phyloP scores from a whole-genome alignment of 2,888 invertebrate genomes.

The Parascotia fuliginaria region DNA sequence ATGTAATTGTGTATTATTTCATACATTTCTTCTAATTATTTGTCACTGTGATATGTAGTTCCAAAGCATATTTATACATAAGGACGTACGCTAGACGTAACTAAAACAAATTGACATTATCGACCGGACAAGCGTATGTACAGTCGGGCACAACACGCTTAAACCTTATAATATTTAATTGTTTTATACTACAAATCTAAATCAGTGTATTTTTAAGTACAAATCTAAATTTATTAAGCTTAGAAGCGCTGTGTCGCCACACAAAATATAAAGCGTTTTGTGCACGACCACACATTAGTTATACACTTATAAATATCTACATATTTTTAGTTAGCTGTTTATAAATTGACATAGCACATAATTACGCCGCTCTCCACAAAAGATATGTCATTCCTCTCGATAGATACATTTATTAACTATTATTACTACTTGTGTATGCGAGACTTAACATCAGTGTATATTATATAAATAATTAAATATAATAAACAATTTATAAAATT shows the following conservation, averaged over 20 bases:
- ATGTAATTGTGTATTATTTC: constrained; percentile 42
- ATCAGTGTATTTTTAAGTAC: constrained; percentile 59
- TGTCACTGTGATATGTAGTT: constrained; percentile 81
- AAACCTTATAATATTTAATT: constrained; percentile 39
- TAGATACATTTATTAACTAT: constrained; percentile 43
- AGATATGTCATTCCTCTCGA: constrained; percentile 68
- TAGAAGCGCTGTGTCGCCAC: constrained; percentile 63
- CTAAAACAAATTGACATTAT: constrained; percentile 41
- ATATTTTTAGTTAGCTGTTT: constrained; percentile 38
- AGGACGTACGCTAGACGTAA: constrained; percentile 39
- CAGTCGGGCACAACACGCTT: constrained; percentile 62
- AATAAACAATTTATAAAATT: too few relatives aligned
- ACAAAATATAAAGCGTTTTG: constrained; percentile 62
- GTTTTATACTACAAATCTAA: constrained; percentile 45
- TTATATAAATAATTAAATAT: too few relatives aligned
- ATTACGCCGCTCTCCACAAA: constrained; percentile 38
- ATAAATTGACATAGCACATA: constrained; percentile 46
- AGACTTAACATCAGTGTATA: constrained; percentile 18
- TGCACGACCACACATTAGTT: constrained; percentile 65
- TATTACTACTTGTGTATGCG: constrained; percentile 28
- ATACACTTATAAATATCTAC: constrained; percentile 38
- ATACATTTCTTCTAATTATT: constrained; percentile 61
- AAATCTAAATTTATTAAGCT: constrained; percentile 63
- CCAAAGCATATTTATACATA: constrained; percentile 50
- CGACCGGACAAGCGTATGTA: constrained; percentile 59